Evolutionary conservation across 2,113 vertebrate species (phyloP), one percentile per base, ranked within the genome.

Genomic region (Callipepla squamata): DNA sequence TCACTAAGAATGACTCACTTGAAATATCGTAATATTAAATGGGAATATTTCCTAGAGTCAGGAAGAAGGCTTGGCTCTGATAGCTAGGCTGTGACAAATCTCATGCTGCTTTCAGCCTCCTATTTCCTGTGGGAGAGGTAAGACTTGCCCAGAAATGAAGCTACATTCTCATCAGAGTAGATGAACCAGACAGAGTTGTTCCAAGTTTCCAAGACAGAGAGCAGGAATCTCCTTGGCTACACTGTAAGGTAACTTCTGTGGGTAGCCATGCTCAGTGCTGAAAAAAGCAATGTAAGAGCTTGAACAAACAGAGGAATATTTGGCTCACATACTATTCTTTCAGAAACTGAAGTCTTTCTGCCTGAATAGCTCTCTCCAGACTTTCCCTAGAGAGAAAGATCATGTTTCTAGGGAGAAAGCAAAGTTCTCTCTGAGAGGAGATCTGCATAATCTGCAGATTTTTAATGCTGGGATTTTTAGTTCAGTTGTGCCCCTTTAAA

Each of bases 51-150:
- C 3, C 7, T 5, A 23, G 50, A 11, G 13, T 36, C 17, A 76
- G 48, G 34, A 81, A 72, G 51, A 50, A 61, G 4, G 55, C 34
- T 79, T 34, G 51, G 11, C 6, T 72, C 48, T 82, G 63, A 38
- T 28, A 55, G 11, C 4, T 77, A 48, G 3, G 4, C 34, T 40
- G 32, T 79, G 48, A 3, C 0, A 0, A 22, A 17, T 66, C 28
- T 69, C 13, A 20, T 76, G 23, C 0, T 6, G 21, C 28, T 73
- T 19, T 72, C 61, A 67, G 50, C 17, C 69, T 76, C 26, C 6
- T 76, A 11, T 76, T 90, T 80, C 42, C 28, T 44, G 28, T 59
- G 26, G 40, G 40, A 65, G 63, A 9, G 28, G 11, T 44, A 19
- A 44, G 40, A 32, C 63, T 28, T 44, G 40, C 63, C 28, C 30